These are phyloP conservation scores for Leptestheria dahalacensis DNA, from an alignment of 1,140 invertebrate genomes.

Conservation along the genomic window DNA sequence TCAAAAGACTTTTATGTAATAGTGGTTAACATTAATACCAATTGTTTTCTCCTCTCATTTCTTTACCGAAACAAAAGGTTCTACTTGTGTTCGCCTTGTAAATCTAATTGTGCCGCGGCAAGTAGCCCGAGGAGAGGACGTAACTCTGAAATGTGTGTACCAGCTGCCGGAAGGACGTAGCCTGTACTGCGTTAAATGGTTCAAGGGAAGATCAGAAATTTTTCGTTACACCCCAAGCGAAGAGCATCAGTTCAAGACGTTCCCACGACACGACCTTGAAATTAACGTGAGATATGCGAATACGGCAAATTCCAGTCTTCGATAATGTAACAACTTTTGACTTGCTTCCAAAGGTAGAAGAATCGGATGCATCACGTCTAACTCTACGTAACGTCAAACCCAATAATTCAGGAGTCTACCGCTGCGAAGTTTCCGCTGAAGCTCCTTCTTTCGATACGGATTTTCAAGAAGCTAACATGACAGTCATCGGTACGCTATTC, in stretches of 20 bases:
- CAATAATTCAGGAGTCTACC: slow-evolving; percentile 10
- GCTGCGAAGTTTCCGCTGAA: slow-evolving; percentile 13
- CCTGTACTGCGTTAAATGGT: background rate
- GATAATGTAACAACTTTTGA: too few relatives aligned
- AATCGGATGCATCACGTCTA: background rate
- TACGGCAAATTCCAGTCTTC: too few relatives aligned
- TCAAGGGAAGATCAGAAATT: background rate
- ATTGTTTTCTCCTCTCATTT: too few relatives aligned
- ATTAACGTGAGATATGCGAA: background rate
- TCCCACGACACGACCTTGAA: background rate
- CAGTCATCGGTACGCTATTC: slow-evolving; percentile 11
- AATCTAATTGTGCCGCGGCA: background rate
- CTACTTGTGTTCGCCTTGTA: too few relatives aligned
- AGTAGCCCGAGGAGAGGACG: background rate
- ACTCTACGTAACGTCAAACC: background rate
- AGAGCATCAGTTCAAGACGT: background rate
- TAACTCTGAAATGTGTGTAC: background rate
- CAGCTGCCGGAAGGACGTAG: background rate
- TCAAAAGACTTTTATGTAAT: too few relatives aligned
- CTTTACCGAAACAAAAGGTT: too few relatives aligned
- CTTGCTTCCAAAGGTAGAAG: too few relatives aligned
- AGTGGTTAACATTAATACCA: too few relatives aligned
- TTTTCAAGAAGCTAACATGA: slow-evolving; percentile 6
- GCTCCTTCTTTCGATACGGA: slow-evolving; percentile 7
- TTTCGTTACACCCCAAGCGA: background rate